These are phyloP conservation scores for Drosophila tanythrix DNA, from an alignment of 2,888 invertebrate genomes.

Conservation along the genomic window DNA sequence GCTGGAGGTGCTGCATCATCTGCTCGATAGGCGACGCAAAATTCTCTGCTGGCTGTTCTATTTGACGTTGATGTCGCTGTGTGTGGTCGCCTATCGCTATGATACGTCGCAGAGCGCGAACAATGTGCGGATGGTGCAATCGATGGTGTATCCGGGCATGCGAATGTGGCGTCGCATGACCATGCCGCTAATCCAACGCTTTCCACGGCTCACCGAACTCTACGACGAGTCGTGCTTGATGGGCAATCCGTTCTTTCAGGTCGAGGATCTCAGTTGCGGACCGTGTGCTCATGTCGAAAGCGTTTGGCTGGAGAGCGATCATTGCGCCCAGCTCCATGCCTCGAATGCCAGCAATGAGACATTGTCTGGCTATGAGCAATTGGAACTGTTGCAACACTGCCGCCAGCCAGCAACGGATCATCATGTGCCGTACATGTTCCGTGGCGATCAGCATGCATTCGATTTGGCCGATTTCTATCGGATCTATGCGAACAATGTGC, in stretches of 20 bases:
- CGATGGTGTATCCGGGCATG: conserved; percentile 92
- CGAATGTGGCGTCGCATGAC: conserved; percentile 90
- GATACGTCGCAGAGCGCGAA: conserved; percentile 69
- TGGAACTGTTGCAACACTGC: conserved; percentile 43
- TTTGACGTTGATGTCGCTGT: conserved; percentile 78
- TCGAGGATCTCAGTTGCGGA: conserved; percentile 93
- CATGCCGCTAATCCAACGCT: conserved; percentile 90
- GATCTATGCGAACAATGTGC: conserved; percentile 87
- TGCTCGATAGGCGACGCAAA: conserved; percentile 83
- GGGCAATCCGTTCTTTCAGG: conserved; percentile 93
- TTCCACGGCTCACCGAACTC: conserved; percentile 90
- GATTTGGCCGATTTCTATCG: conserved; percentile 86
- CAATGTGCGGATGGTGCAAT: conserved; percentile 84
- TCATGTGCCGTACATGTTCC: conserved; percentile 86
- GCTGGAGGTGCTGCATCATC: conserved; percentile 84
- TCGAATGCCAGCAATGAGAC: conserved; percentile 7
- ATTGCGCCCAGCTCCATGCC: conserved; percentile 42
- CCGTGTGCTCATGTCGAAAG: conserved; percentile 90
- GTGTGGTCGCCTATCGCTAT: conserved; percentile 80
- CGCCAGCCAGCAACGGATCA: conserved; percentile 66
- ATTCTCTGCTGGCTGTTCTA: conserved; percentile 83
- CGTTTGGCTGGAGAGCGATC: conserved; percentile 84
- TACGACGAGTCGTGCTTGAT: conserved; percentile 94
- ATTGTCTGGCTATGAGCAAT: conserved; percentile 24
- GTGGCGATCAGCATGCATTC: conserved; percentile 87